Base-by-base conservation (phyloP, 2,888 invertebrate genomes). In the Aelia acuminata region DNA sequence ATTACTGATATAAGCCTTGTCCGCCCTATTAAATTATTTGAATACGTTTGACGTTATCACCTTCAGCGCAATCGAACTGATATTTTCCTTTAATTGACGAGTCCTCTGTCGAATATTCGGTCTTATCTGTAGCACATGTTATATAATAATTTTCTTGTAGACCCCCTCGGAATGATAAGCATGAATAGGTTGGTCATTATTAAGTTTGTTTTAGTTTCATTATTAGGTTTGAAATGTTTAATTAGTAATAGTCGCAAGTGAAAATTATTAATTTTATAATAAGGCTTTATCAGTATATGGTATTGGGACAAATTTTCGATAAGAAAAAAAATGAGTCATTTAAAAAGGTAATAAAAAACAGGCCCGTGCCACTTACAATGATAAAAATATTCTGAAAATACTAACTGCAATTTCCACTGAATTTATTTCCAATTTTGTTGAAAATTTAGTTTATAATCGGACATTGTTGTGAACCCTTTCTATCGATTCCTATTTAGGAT, bases 201-300 rank as follows among this genome's bases (percentile, higher is more conserved):
- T 85, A 49, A 11, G 85, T 49, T 85, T 85, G 50, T 49, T 48
- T 49, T 10, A 84, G 35, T 50, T 31, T 31, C 43, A 47, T 84
- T 53, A 48, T 49, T 35, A 85, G n/a, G n/a, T n/a, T n/a, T n/a
- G n/a, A 35, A 70, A 70, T 70, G 20, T 70, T 70, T 70, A 70
- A 70, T 70, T 35, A 70, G 63, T 57, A 70, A 70, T 70, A 70
- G 35, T 18, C 35, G 35, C 18, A 35, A 18, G 63, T 70, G 63
- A 35, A 70, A 70, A 70, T 70, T 7, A 70, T 70, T 70, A 70
- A 70, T 70, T 70, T 35, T 35, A 70, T 70, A 70, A 70, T 70
- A 57, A 57, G 57, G 20, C 35, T 5, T 35, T 70, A 70, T 70
- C 63, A 57, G 11, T n/a, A n/a, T 43, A 10, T 43, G 43, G 10